phyloP scores from a whole-genome alignment of 2,888 invertebrate genomes.

The Encarsia formosa region DNA sequence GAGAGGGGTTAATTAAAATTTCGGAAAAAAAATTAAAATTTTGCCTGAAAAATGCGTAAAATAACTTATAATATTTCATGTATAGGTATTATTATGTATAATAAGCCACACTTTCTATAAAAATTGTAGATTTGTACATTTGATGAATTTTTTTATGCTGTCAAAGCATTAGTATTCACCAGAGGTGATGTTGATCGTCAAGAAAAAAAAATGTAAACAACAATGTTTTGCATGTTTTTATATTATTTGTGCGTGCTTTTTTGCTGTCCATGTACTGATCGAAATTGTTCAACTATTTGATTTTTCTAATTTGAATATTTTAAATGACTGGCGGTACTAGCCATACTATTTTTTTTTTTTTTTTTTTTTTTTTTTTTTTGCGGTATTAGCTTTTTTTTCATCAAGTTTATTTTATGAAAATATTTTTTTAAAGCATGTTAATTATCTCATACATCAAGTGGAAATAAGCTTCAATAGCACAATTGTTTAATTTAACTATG shows the following conservation, averaged over 20 bases:
- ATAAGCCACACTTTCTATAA: conserved; percentile 27
- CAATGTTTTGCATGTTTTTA: conserved; percentile 18
- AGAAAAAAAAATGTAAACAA: conserved; percentile 14
- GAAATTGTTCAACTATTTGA: conserved; percentile 11
- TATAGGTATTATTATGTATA: conserved; percentile 35
- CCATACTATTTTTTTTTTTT: conserved; percentile 1
- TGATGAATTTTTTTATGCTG: conserved; percentile 28
- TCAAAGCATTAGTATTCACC: conserved; percentile 24
- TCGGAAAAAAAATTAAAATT: conserved; percentile 28
- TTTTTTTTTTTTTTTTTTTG: neutral
- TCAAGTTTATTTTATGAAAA: neutral
- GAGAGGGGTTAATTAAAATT: conserved; percentile 13
- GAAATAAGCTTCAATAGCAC: conserved; percentile 21
- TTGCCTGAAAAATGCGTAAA: conserved; percentile 44
- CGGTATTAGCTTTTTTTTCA: too few species aligned
- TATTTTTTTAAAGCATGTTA: neutral
- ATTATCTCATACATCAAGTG: neutral
- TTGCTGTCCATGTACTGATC: conserved; percentile 12
- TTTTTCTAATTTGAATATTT: conserved; percentile 13
- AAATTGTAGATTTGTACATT: conserved; percentile 41
- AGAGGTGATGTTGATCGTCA: conserved; percentile 29
- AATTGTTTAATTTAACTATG: conserved; percentile 32
- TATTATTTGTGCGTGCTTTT: conserved; percentile 19
- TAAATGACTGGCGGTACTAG: conserved; percentile 10
- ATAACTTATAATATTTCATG: conserved; percentile 40